A percentile compares a stretch with the other conserved stretches of the same genome.
These are phyloP conservation scores for Cheumatopsyche charites DNA, from an alignment of 1,140 invertebrate species.

Conservation along the genomic window DNA sequence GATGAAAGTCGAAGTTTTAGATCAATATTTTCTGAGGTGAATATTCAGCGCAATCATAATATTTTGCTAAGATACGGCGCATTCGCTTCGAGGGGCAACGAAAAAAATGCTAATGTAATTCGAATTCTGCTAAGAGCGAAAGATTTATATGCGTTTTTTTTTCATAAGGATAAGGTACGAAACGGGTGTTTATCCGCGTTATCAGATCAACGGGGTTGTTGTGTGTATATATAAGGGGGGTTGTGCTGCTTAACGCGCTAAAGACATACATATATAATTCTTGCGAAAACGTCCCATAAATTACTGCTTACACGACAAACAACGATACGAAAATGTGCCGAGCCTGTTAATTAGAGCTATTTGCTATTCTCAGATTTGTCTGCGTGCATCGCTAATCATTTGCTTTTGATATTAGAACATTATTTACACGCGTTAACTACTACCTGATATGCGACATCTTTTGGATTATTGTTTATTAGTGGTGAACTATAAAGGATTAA, in stretches of 20 bases:
- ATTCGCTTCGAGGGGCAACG: no score
- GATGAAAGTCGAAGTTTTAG: not conserved
- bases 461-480: no score
- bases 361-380: constrained; percentile 23
- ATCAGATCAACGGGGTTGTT: not conserved
- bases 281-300: constrained; percentile 18
- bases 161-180: not conserved
- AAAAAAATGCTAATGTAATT: no score
- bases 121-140: no score
- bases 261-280: constrained; percentile 18
- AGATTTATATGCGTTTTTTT: not conserved
- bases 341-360: constrained; percentile 24
- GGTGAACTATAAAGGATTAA: no score
- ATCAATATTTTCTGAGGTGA: not conserved
- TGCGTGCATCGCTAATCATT: constrained; percentile 12
- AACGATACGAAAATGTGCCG: constrained; percentile 19
- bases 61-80: no score
- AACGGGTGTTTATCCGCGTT: constrained; percentile 10
- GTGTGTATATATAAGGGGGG: not conserved
- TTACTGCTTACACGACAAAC: constrained; percentile 20
- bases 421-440: constrained; percentile 1
- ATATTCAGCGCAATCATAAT: no score
- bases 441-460: not conserved
- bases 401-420: constrained; percentile 25
- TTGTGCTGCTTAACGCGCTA: constrained; percentile 10